Evolutionary conservation across 2,113 vertebrate species (phyloP).

Genomic region (Abramis brama): DNA sequence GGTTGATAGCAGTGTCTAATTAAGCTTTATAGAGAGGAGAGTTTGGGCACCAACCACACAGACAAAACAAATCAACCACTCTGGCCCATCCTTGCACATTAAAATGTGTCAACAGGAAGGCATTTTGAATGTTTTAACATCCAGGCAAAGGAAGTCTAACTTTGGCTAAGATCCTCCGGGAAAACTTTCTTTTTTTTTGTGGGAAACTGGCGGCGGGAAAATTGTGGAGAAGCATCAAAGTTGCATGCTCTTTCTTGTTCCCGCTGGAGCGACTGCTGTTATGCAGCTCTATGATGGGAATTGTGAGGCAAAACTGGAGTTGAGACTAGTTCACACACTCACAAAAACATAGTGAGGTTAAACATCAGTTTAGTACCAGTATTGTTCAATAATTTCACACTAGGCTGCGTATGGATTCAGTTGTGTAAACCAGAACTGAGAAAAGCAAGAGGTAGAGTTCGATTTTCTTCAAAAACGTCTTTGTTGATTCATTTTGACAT

Average conservation of each 20-base stretch:
- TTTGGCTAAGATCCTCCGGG: constrained; percentile 16
- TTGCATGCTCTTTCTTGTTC: background rate
- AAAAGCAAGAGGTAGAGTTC: background rate
- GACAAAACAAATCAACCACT: constrained; percentile 12
- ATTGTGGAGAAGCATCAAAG: constrained; percentile 42
- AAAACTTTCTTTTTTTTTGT: background rate
- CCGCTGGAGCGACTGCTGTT: constrained; percentile 15
- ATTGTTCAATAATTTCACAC: constrained; percentile 1
- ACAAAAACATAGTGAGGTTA: constrained; percentile 14
- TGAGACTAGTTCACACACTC: constrained; percentile 24
- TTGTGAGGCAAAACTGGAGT: background rate
- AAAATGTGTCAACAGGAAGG: constrained; percentile 9
- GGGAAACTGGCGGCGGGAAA: constrained; percentile 22
- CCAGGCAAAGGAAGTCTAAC: constrained; percentile 24
- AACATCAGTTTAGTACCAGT: constrained; percentile 23
- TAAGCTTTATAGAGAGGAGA: background rate
- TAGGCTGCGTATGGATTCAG: constrained; percentile 20
- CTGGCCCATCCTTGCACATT: background rate
- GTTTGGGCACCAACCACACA: background rate
- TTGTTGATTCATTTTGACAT: background rate
- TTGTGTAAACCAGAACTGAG: constrained; percentile 15
- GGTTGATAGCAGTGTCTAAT: background rate
- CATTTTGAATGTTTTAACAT: constrained; percentile 21
- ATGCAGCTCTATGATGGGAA: constrained; percentile 28
- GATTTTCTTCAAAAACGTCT: background rate